Conservation (phyloP, 2,888 invertebrate genomes). For the Pollenia griseotomentosa region DNA sequence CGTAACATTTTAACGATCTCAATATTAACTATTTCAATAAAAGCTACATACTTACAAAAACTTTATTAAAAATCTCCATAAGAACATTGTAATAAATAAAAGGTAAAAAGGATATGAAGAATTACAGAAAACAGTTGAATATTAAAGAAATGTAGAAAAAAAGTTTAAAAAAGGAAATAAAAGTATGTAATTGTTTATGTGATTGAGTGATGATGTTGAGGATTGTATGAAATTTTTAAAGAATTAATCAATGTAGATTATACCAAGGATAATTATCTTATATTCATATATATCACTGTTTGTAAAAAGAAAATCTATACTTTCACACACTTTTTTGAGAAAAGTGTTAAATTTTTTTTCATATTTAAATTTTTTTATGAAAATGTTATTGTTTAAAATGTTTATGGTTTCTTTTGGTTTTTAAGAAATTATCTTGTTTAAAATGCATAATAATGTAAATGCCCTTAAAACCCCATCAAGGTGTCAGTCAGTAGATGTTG, state of each 20-base stretch:
- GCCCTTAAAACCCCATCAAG: background rate
- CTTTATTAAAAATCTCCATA: constrained; percentile 13
- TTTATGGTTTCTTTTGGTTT: too few species aligned
- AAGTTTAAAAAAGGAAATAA: too few species aligned
- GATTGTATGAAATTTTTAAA: background rate
- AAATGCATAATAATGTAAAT: constrained; percentile 41
- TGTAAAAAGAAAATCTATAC: background rate
- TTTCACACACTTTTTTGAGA: background rate
- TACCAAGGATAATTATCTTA: constrained; percentile 67
- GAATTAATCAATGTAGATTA: constrained; percentile 39
- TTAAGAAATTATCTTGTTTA: background rate
- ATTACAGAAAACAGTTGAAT: background rate
- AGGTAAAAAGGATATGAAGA: background rate
- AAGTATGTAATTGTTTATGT: too few species aligned
- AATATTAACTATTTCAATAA: background rate
- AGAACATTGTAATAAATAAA: background rate
- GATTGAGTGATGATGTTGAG: background rate
- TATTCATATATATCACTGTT: constrained; percentile 1
- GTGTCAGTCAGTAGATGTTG: too few species aligned
- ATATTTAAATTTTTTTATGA: too few species aligned
- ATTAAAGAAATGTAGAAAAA: background rate
- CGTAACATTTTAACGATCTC: background rate
- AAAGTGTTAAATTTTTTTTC: background rate
- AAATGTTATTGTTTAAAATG: too few species aligned
- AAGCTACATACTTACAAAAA: too few species aligned